Evolutionary conservation across 2,797 vertebrate species (phyloP).

Genomic region (Darevskia nairensis): DNA sequence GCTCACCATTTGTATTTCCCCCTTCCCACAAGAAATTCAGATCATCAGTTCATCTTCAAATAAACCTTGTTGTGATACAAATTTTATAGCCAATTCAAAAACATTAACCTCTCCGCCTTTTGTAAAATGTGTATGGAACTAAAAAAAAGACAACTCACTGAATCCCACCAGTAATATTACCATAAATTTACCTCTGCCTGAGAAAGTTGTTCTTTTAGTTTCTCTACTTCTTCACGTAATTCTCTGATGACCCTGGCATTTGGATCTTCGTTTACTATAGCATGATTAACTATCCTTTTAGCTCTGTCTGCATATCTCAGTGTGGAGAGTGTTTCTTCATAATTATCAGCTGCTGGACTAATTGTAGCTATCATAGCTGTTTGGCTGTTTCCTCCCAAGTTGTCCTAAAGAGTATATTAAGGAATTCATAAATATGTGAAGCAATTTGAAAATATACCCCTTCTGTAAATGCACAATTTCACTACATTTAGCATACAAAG

Average conservation of each 20-base stretch:
- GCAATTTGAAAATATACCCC: neutral
- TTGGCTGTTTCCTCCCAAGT: constrained; percentile 97
- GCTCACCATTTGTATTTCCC: neutral
- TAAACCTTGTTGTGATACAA: neutral
- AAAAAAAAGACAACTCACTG: neutral
- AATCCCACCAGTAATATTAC: neutral
- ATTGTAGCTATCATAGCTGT: constrained; percentile 99
- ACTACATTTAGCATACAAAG: neutral
- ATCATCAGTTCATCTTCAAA: neutral
- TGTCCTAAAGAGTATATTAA: constrained; percentile 84
- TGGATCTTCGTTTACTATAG: constrained; percentile 96
- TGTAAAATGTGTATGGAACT: neutral
- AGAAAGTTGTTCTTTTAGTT: constrained; percentile 93
- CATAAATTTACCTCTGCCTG: constrained; percentile 89
- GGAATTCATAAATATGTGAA: constrained; percentile 37
- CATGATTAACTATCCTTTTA: constrained; percentile 97
- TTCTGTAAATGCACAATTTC: neutral
- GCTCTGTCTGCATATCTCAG: constrained; percentile 96
- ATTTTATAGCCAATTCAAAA: neutral
- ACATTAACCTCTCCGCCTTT: neutral
- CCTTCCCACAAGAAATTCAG: constrained; percentile 1
- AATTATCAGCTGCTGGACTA: constrained; percentile 97
- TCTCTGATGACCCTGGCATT: constrained; percentile 97
- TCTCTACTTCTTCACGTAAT: constrained; percentile 95
- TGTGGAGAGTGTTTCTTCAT: constrained; percentile 97